These are phyloP conservation scores for Linyphia triangularis DNA, from an alignment of 2,888 invertebrate genomes.

Conservation along the genomic window DNA sequence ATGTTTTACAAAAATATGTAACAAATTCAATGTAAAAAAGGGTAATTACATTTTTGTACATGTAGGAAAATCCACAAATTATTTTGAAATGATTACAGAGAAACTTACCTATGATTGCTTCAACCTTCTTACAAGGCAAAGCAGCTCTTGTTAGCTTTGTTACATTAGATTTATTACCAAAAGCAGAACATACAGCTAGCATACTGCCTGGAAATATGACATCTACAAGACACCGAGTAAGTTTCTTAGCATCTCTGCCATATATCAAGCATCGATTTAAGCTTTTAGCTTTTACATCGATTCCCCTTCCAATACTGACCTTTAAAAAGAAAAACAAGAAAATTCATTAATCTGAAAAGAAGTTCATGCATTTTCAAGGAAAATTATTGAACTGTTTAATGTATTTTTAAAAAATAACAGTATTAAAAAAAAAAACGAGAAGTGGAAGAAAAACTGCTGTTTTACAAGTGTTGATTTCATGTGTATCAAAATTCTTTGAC, in stretches of 20 bases:
- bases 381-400: too few species aligned
- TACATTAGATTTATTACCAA: conserved; percentile 66
- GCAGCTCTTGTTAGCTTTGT: conserved; percentile 65
- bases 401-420: too few species aligned
- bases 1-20: background rate
- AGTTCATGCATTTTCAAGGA: too few species aligned
- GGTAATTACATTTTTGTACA: too few species aligned
- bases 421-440: too few species aligned
- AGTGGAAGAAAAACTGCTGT: too few species aligned
- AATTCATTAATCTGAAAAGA: background rate
- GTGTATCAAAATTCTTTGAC: too few species aligned
- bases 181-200: conserved; percentile 60
- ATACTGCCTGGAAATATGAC: conserved; percentile 54
- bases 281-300: conserved; percentile 49
- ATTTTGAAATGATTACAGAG: too few species aligned
- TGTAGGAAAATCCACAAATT: background rate
- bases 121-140: conserved; percentile 51
- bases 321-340: background rate
- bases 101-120: conserved; percentile 58
- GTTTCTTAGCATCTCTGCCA: conserved; percentile 41
- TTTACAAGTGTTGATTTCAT: too few species aligned
- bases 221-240: conserved; percentile 63
- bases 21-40: background rate
- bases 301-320: conserved; percentile 55
- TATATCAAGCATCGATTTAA: conserved; percentile 62